Conservation (phyloP, 2,797 vertebrate species). For the Botia kubotai region DNA sequence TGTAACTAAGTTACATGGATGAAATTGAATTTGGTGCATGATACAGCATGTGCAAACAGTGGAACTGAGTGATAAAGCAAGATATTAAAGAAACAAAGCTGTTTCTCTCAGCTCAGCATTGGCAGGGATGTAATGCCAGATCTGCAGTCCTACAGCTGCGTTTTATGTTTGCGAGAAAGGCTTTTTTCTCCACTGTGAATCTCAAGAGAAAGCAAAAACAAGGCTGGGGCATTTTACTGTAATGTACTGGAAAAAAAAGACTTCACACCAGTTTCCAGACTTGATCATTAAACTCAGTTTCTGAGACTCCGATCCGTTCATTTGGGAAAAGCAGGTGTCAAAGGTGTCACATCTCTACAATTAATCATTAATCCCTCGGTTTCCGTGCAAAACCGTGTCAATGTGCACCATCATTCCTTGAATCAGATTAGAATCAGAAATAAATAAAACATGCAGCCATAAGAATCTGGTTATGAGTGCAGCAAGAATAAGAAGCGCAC, state of each 20-base stretch:
- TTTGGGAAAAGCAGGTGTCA: not conserved
- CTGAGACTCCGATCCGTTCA: conserved; percentile 2
- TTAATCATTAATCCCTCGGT: not conserved
- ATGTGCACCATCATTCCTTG: not conserved
- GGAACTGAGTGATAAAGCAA: not conserved
- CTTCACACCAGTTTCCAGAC: not conserved
- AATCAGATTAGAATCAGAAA: not conserved
- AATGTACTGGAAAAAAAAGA: conserved; percentile 47
- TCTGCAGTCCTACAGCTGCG: conserved; percentile 22
- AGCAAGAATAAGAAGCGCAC: conserved; percentile 1
- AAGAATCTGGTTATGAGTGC: not conserved
- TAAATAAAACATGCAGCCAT: conserved; percentile 6
- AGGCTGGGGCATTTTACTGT: conserved; percentile 46
- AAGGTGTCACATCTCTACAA: conserved; percentile 6
- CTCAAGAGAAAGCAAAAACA: conserved; percentile 24
- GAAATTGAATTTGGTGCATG: not conserved
- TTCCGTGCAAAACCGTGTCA: not conserved
- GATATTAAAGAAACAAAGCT: not conserved
- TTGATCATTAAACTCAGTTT: not conserved
- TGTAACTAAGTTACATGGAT: not conserved
- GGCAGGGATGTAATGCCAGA: conserved; percentile 8
- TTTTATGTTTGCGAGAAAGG: conserved; percentile 24
- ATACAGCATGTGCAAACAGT: not conserved
- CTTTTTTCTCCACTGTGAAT: conserved; percentile 23
- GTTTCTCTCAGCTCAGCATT: not conserved